phyloP scores from a whole-genome alignment of 2,113 vertebrate genomes.

The Trichomycterus rosablanca region DNA sequence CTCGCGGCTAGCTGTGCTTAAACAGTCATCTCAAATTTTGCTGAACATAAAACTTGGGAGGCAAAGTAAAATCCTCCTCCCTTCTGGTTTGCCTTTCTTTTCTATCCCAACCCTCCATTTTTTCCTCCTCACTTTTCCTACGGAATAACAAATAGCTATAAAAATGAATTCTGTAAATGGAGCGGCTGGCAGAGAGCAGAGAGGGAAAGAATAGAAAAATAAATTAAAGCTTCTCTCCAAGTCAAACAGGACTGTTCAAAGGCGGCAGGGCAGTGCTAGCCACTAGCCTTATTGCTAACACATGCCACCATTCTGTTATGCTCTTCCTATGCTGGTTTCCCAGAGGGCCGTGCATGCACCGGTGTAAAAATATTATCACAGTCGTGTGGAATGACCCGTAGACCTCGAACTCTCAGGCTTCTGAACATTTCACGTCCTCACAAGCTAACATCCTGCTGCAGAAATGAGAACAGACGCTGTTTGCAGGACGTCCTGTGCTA shows the following conservation, averaged over 20 bases:
- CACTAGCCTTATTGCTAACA: constrained; percentile 59
- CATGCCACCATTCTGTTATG: constrained; percentile 51
- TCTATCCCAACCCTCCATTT: background rate
- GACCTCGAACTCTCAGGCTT: constrained; percentile 15
- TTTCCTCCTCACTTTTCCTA: constrained; percentile 41
- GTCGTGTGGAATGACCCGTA: constrained; percentile 29
- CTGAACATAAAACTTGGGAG: constrained; percentile 63
- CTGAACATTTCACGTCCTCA: background rate
- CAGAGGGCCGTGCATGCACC: constrained; percentile 36
- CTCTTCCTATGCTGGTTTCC: constrained; percentile 43
- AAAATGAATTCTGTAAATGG: constrained; percentile 63
- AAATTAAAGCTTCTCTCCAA: constrained; percentile 55
- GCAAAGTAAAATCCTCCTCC: constrained; percentile 56
- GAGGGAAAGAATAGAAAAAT: constrained; percentile 55
- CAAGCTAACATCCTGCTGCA: background rate
- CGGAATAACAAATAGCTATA: constrained; percentile 64
- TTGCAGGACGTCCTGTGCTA: background rate
- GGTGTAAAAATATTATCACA: constrained; percentile 51
- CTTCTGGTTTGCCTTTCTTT: constrained; percentile 42
- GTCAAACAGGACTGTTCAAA: constrained; percentile 58
- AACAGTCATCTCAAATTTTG: constrained; percentile 66
- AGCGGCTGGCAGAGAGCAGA: constrained; percentile 54
- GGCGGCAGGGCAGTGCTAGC: constrained; percentile 47
- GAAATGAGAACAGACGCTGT: background rate
- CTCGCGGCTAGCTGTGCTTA: constrained; percentile 56